Percentiles rank a stretch among this genome's conserved stretches.
These are phyloP conservation scores for Oenanthe oenanthe DNA, from an alignment of 2,113 vertebrate species.

Conservation along the genomic window DNA sequence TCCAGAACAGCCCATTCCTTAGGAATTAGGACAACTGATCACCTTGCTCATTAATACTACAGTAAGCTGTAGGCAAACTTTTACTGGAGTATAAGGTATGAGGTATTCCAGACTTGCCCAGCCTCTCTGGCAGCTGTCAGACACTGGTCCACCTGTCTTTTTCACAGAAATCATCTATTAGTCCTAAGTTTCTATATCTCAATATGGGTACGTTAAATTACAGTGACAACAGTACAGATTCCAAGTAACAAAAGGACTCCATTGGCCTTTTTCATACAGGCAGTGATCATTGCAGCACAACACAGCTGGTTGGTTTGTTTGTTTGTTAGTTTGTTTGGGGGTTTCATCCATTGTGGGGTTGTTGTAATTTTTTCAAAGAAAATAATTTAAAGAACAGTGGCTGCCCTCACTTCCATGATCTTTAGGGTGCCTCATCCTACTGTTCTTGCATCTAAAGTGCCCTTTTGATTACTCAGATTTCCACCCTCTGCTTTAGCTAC, in stretches of 20 bases:
- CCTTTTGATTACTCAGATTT: neutral
- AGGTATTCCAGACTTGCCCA: neutral
- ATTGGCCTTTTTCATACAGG: neutral
- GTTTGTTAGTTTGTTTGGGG: neutral
- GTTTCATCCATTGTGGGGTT: accelerated
- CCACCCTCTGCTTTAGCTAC: neutral
- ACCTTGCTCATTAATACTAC: neutral
- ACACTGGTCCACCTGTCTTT: neutral
- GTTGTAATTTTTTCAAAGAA: neutral
- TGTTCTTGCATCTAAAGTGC: neutral
- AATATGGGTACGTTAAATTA: neutral
- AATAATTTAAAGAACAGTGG: neutral
- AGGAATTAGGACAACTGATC: neutral
- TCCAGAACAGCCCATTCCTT: neutral
- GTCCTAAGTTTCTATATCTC: neutral
- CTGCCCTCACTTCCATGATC: neutral
- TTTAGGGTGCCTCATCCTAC: neutral
- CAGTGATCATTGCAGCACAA: neutral
- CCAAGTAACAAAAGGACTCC: neutral
- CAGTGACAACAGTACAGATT: neutral
- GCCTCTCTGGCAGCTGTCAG: neutral
- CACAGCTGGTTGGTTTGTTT: neutral
- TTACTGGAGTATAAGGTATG: neutral
- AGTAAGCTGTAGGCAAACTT: neutral
- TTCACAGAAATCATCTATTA: neutral